phyloP scores from a whole-genome alignment of 2,797 vertebrate species.

The Apogon talboti region DNA sequence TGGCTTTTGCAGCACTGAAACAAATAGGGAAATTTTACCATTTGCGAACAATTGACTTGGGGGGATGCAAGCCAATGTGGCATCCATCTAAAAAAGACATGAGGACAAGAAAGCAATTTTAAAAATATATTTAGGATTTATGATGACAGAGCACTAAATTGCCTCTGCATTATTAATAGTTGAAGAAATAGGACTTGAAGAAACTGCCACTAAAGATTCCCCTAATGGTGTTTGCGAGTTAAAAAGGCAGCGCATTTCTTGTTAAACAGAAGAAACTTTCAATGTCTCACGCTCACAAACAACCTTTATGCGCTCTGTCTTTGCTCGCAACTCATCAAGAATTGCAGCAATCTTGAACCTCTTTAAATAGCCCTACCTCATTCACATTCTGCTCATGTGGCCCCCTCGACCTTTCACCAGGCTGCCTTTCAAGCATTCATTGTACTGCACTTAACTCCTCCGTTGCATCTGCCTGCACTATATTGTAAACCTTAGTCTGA shows the following conservation, averaged over 20 bases:
- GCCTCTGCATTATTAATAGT: conserved; percentile 40
- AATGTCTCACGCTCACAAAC: conserved; percentile 27
- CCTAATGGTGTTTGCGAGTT: not conserved
- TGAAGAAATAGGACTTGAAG: conserved; percentile 22
- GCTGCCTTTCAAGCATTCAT: conserved; percentile 61
- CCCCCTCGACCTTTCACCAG: conserved; percentile 65
- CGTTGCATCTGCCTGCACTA: conserved; percentile 36
- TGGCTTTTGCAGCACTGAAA: conserved; percentile 52
- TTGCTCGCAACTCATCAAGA: conserved; percentile 41
- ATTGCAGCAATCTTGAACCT: conserved; percentile 58
- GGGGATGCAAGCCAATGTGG: conserved; percentile 30
- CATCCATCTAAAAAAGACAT: conserved; percentile 22
- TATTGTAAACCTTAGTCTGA: conserved; percentile 38
- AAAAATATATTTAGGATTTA: conserved; percentile 11
- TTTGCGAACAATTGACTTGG: conserved; percentile 50
- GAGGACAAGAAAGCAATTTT: too few species aligned
- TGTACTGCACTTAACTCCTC: conserved; percentile 55
- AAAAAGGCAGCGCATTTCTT: conserved; percentile 29
- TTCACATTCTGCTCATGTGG: conserved; percentile 61
- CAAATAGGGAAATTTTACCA: conserved; percentile 39
- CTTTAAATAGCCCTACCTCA: conserved; percentile 58
- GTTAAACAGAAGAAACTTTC: conserved; percentile 22
- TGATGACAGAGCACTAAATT: conserved; percentile 7
- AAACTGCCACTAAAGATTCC: conserved; percentile 19
- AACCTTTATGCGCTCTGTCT: conserved; percentile 37